These are phyloP conservation scores for Notothenia rossii DNA, from an alignment of 2,113 vertebrate species.

Conservation along the genomic window DNA sequence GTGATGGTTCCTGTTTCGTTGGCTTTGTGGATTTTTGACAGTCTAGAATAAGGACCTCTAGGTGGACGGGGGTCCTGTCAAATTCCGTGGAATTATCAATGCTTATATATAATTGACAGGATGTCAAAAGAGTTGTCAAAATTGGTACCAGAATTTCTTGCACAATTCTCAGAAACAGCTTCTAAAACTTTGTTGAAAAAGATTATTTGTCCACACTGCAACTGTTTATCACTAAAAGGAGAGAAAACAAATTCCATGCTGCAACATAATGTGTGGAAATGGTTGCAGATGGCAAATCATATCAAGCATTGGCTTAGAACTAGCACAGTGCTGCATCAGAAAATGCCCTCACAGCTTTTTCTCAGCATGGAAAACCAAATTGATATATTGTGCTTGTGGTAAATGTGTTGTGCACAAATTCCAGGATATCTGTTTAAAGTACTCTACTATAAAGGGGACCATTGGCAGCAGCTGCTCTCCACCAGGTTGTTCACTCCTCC, in stretches of 20 bases:
- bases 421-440: background rate
- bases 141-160: background rate
- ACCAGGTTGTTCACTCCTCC: constrained; percentile 13
- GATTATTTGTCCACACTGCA: background rate
- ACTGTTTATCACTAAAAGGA: background rate
- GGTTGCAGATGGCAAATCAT: background rate
- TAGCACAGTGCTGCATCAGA: background rate
- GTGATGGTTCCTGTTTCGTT: background rate
- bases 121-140: constrained; percentile 1
- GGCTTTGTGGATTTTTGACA: constrained; percentile 27
- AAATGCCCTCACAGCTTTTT: background rate
- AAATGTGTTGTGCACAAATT: background rate
- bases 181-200: background rate
- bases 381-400: background rate
- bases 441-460: constrained; percentile 21
- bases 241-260: background rate
- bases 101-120: constrained; percentile 17
- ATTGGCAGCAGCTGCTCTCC: constrained; percentile 25
- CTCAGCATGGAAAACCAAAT: background rate
- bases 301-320: background rate
- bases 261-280: background rate
- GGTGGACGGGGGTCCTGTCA: background rate
- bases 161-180: background rate
- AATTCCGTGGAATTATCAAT: constrained; percentile 4
- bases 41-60: background rate